Conservation (phyloP, 92 coral and sea anemone species). For the Actinernus sp. region DNA sequence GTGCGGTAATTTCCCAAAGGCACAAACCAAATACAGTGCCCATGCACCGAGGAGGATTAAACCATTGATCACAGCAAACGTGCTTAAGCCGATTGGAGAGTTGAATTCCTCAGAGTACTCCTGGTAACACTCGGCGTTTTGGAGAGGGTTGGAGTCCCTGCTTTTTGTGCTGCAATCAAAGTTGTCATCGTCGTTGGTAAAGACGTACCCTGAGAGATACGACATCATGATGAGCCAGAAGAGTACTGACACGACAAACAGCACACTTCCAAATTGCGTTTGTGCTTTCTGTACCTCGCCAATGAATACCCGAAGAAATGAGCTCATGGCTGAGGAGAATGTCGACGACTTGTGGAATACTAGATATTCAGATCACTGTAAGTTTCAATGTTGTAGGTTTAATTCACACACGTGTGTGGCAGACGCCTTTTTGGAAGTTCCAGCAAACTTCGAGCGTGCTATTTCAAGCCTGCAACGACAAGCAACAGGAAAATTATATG, state of each 20-base stretch:
- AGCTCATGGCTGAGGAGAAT: too few relatives aligned
- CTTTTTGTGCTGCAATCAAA: slow-evolving; percentile 18
- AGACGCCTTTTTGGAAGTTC: too few relatives aligned
- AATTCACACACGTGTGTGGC: too few relatives aligned
- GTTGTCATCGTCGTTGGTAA: slow-evolving; percentile 11
- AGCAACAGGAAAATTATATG: too few relatives aligned
- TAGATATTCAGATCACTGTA: too few relatives aligned
- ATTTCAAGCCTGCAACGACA: too few relatives aligned
- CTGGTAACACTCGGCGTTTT: slow-evolving; percentile 20
- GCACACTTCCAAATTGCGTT: slow-evolving; percentile 35
- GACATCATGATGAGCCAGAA: slow-evolving; percentile 21
- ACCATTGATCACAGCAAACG: slow-evolving; percentile 39
- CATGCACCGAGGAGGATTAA: slow-evolving; percentile 14
- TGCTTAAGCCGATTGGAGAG: slow-evolving; percentile 12
- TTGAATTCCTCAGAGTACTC: slow-evolving; percentile 7
- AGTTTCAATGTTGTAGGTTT: too few relatives aligned
- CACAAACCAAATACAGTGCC: slow-evolving; percentile 35
- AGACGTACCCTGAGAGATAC: slow-evolving; percentile 21
- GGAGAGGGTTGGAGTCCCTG: neutral
- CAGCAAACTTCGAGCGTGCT: too few relatives aligned
- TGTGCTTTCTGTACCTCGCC: slow-evolving; percentile 36
- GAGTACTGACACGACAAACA: slow-evolving; percentile 16
- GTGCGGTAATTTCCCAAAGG: slow-evolving; percentile 43
- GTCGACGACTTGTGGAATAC: too few relatives aligned
- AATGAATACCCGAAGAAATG: neutral